These are phyloP conservation scores for Rhegmatorhina hoffmannsi DNA, from an alignment of 2,113 vertebrate genomes.

Conservation along the genomic window DNA sequence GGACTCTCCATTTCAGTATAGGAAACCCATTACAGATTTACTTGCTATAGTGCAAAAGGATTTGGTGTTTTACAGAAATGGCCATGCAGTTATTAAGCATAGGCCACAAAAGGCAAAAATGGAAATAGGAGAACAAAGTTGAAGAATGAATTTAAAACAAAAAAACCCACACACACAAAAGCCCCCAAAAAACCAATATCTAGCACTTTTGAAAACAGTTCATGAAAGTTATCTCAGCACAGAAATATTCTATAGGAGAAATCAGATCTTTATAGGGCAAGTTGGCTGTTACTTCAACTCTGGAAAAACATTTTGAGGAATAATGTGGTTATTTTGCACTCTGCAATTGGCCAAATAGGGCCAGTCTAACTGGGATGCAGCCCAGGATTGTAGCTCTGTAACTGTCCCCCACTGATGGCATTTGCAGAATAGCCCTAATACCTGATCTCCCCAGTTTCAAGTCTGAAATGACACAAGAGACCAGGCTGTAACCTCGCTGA, in stretches of 20 bases:
- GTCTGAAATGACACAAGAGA: neutral
- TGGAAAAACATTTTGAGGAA: conserved; percentile 59
- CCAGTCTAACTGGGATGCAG: neutral
- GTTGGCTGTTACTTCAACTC: conserved; percentile 26
- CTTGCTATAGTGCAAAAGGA: neutral
- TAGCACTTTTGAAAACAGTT: neutral
- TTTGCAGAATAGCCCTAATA: conserved; percentile 39
- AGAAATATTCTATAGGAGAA: conserved; percentile 62
- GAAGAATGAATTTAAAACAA: neutral
- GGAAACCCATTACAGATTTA: neutral
- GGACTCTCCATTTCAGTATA: neutral
- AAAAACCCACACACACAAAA: neutral
- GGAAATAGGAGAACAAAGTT: neutral
- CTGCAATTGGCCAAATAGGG: neutral
- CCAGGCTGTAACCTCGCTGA: neutral
- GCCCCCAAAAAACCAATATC: rapidly evolving
- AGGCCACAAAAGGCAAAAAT: neutral
- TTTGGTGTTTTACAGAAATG: neutral
- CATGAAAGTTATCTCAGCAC: conserved; percentile 49
- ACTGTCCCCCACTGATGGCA: conserved; percentile 40
- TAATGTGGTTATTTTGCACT: conserved; percentile 1
- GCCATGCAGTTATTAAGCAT: neutral
- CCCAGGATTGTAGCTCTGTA: conserved; percentile 30
- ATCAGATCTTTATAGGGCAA: conserved; percentile 52
- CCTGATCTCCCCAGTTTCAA: neutral